Evolutionary conservation across 2,888 invertebrate species (phyloP), one percentile per base, ranked within the genome.

Genomic region (Drosophila rubida): DNA sequence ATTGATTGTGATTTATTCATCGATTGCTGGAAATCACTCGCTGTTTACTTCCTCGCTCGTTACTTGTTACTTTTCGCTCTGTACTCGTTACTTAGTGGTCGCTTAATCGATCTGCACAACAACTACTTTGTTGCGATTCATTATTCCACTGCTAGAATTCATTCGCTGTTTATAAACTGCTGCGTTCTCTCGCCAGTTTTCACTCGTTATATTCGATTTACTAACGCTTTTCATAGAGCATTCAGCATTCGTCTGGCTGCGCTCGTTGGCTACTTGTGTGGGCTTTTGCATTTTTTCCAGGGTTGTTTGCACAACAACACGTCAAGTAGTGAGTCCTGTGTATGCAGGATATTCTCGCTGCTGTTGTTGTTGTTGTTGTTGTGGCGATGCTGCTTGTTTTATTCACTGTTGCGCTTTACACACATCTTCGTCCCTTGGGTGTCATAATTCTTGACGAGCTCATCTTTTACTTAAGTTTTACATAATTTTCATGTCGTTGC

Each of bases 391-490:
- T 69, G 70, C 19, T 67, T 70, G 70, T 57, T 61, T 63, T 73
- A 64, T 71, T 77, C 77, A 76, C 75, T 86, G 73, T 72, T 75
- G 78, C 71, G 71, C 78, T 80, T 70, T 75, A 71, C 79, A 75
- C 75, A 80, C 69, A 77, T 69, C 78, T 81, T 64, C 71, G 81
- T 90, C 92, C 90, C 91, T 68, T 66, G 92, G 89, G 92, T 91
- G 90, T 91, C 91, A 92, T 92, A 92, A 91, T 89, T 91, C 89
- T 86, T 90, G 91, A 91, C 90, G 89, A 91, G 91, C 91, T 91
- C 91, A 91, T 92, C 92, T 92, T 90, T 92, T 91, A 91, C 91
- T 91, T 91, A 91, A 91, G 90, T 91, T 92, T 91, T 91, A 90
- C 90, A 91, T 91, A 91, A 90, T 91, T 90, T 82, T 90, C 87